phyloP scores from a whole-genome alignment of 2,113 vertebrate species.

The Macrotis lagotis region DNA sequence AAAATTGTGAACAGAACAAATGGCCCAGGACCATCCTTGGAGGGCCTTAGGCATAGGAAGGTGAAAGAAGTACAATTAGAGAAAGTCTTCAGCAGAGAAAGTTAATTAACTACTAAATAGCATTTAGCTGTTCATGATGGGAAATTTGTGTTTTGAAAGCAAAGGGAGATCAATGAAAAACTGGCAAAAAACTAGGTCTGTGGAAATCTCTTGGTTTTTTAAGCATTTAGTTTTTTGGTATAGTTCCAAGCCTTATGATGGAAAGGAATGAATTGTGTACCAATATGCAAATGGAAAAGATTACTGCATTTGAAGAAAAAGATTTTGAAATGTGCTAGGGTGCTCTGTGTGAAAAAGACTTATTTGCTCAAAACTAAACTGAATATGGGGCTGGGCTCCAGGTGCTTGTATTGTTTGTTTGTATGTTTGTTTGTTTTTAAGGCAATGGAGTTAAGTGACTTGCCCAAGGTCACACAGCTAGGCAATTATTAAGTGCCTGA shows the following conservation, averaged over 20 bases:
- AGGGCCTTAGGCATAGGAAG: slow-evolving; percentile 70
- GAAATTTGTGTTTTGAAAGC: slow-evolving; percentile 74
- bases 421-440: no score
- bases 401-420: neutral
- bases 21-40: slow-evolving; percentile 79
- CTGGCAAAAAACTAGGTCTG: slow-evolving; percentile 33
- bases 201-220: slow-evolving; percentile 35
- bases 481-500: no score
- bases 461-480: no score
- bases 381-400: neutral
- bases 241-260: neutral
- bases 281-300: neutral
- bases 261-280: neutral
- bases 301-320: neutral
- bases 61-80: slow-evolving; percentile 82
- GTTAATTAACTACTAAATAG: slow-evolving; percentile 87
- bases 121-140: slow-evolving; percentile 79
- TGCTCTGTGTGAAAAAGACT: neutral
- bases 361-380: neutral
- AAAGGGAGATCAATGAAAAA: slow-evolving; percentile 61
- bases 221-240: neutral
- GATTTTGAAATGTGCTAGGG: neutral
- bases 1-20: slow-evolving; percentile 81
- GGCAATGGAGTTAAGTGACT: no score
- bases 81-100: slow-evolving; percentile 82